Evolutionary conservation across 2,888 invertebrate species (phyloP).

Genomic region (Odontocolon sp.): DNA sequence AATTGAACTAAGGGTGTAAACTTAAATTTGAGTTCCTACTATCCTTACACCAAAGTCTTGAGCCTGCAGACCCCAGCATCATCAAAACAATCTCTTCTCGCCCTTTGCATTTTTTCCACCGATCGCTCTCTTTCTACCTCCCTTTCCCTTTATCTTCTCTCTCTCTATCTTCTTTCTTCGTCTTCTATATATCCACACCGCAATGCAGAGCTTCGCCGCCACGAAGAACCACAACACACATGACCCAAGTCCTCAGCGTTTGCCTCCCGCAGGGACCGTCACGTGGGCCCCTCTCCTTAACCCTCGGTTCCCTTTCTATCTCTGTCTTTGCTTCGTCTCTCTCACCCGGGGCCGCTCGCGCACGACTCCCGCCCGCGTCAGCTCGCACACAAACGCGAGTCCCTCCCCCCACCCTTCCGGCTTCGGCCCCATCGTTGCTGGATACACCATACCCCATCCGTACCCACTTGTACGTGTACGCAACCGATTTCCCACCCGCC

Average conservation of each 20-base stretch:
- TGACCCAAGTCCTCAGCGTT: conserved; percentile 64
- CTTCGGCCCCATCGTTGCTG: conserved; percentile 47
- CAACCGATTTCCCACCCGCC: conserved; percentile 68
- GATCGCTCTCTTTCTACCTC: conserved; percentile 29
- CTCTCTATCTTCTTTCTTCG: conserved; percentile 10
- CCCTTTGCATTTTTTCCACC: no score
- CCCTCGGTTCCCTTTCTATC: conserved; percentile 38
- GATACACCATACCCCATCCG: conserved; percentile 28
- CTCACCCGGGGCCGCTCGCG: conserved; percentile 57
- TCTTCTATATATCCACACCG: conserved; percentile 52
- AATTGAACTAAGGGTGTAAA: no score
- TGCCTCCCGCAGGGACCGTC: conserved; percentile 81
- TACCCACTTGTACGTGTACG: conserved; percentile 45
- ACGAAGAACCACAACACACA: conserved; percentile 67
- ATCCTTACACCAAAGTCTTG: no score
- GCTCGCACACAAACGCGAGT: conserved; percentile 71
- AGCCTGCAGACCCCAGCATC: no score
- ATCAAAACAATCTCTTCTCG: no score
- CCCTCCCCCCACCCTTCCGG: no score
- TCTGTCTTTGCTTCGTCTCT: conserved; percentile 29
- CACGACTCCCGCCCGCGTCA: conserved; percentile 72
- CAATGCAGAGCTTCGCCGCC: conserved; percentile 52
- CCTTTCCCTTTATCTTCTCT: conserved; percentile 26
- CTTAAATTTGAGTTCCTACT: no score
- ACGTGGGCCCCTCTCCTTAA: conserved; percentile 73